Conservation (phyloP, 2,113 vertebrate genomes). For the Apteryx mantelli region DNA sequence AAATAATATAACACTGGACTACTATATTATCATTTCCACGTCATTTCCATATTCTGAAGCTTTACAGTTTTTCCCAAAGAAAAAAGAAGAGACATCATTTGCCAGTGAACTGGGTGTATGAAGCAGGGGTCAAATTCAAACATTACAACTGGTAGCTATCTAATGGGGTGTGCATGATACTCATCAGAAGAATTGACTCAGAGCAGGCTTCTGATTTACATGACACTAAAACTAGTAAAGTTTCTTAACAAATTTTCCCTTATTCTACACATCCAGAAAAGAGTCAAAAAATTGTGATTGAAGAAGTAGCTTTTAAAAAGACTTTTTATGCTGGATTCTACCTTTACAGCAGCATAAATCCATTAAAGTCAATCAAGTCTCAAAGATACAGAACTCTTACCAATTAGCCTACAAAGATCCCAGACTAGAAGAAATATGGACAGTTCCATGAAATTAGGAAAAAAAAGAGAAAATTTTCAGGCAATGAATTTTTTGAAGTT, state of each 20-base stretch:
- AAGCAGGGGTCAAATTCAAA: neutral
- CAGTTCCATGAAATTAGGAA: neutral
- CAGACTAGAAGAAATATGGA: neutral
- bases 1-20: neutral
- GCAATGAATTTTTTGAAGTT: neutral
- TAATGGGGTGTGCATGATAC: neutral
- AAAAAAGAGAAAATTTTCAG: neutral
- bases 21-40: neutral
- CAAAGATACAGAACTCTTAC: neutral
- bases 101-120: neutral
- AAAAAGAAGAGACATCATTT: neutral
- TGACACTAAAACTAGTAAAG: neutral
- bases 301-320: neutral
- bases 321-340: neutral
- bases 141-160: neutral
- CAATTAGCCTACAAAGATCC: neutral
- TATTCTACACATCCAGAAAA: neutral
- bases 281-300: neutral
- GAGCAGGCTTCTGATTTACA: neutral
- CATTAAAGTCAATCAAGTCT: neutral
- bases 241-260: neutral
- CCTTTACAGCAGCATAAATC: neutral
- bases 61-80: neutral
- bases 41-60: neutral
- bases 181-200: constrained; percentile 20